Evolutionary conservation across 1,140 invertebrate genomes (phyloP).

Genomic region (Halictus rubicundus): DNA sequence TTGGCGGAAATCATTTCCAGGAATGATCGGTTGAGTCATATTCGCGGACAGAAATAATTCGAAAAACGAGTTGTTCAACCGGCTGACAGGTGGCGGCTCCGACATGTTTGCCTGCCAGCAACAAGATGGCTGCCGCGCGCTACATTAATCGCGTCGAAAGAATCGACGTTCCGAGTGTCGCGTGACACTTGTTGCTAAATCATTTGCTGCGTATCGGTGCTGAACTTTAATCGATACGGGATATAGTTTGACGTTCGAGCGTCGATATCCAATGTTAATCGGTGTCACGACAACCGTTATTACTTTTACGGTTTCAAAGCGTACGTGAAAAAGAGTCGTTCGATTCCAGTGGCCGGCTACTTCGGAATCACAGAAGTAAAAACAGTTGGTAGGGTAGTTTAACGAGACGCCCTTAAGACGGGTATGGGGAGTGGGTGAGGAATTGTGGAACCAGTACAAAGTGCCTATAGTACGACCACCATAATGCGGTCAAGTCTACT

Average conservation of each 20-base stretch:
- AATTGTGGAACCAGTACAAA: no score
- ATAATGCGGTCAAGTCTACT: no score
- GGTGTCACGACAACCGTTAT: neutral
- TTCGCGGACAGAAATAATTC: constrained; percentile 29
- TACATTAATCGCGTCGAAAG: constrained; percentile 11
- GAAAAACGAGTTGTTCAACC: constrained; percentile 20
- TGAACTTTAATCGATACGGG: neutral
- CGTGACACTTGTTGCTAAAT: constrained; percentile 53
- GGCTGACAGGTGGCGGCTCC: constrained; percentile 41
- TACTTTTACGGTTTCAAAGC: neutral
- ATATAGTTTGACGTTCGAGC: neutral
- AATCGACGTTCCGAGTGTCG: constrained; percentile 9
- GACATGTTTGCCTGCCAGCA: neutral
- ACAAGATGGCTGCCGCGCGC: constrained; percentile 18
- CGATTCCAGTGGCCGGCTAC: no score
- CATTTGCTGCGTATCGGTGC: constrained; percentile 5
- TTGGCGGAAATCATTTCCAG: constrained; percentile 9
- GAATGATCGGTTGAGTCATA: constrained; percentile 39
- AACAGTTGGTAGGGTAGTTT: no score
- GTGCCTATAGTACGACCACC: no score
- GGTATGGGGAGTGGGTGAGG: no score
- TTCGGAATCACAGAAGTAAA: no score
- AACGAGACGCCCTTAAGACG: no score
- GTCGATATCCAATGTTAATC: neutral
- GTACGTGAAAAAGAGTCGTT: neutral